Percentiles rank a stretch among this genome's conserved stretches.
Evolutionary conservation across 2,888 invertebrate genomes (phyloP).

Genomic region (Chouioia cunea): DNA sequence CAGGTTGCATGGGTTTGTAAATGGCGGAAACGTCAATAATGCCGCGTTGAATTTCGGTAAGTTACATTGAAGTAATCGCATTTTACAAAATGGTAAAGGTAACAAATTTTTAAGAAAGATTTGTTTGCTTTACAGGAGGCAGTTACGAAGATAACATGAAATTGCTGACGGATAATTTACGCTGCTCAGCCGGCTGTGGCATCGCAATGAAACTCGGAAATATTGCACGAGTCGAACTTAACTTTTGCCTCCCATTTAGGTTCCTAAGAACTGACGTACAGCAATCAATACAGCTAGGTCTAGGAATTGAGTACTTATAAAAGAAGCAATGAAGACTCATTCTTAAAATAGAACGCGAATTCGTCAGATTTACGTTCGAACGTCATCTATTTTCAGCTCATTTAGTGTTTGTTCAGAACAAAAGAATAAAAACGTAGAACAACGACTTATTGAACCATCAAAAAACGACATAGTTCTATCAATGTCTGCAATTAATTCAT

Average conservation of each 20-base stretch:
- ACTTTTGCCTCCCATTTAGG: constrained; percentile 87
- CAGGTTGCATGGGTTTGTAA: constrained; percentile 89
- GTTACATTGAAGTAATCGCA: constrained; percentile 44
- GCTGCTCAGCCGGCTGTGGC: constrained; percentile 87
- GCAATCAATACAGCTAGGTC: constrained; percentile 86
- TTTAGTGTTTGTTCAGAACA: constrained; percentile 16
- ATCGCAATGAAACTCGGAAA: constrained; percentile 86
- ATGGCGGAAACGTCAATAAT: constrained; percentile 85
- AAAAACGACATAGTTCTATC: constrained; percentile 1
- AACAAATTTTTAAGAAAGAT: constrained; percentile 12
- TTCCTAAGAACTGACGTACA: constrained; percentile 77
- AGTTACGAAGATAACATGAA: constrained; percentile 65
- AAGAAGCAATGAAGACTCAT: constrained; percentile 26
- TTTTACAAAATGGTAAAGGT: background rate
- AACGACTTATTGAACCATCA: constrained; percentile 20
- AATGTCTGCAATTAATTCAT: no score
- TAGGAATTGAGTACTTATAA: constrained; percentile 85
- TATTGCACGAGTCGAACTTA: constrained; percentile 92
- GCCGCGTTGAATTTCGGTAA: constrained; percentile 70
- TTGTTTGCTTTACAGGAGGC: constrained; percentile 64
- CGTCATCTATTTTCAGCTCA: constrained; percentile 25
- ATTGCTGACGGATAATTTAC: constrained; percentile 71
- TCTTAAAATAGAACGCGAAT: constrained; percentile 16
- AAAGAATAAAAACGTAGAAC: constrained; percentile 19
- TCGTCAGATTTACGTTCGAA: constrained; percentile 38